Conservation (phyloP, 1,140 invertebrate species). For the Chironomus striatipennis region DNA sequence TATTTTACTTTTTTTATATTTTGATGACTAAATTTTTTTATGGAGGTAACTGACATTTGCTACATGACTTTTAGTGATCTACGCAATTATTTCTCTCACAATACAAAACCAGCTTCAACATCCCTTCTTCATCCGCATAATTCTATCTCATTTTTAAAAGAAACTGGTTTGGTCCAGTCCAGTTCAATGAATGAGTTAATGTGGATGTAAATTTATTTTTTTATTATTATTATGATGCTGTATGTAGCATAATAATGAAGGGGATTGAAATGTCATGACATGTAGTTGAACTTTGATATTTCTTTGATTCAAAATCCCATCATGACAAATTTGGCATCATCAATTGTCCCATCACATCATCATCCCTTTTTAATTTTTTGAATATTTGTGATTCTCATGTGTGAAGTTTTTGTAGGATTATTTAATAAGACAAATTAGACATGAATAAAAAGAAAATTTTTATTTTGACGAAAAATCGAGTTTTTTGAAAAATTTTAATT, state of each 20-base stretch:
- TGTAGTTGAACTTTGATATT: slow-evolving; percentile 5
- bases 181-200: background rate
- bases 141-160: too few species aligned
- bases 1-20: too few species aligned
- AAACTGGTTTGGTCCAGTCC: background rate
- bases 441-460: too few species aligned
- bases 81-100: too few species aligned
- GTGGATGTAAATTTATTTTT: background rate
- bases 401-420: background rate
- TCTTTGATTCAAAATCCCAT: background rate
- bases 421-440: too few species aligned
- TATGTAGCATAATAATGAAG: background rate
- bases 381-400: background rate
- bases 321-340: slow-evolving; percentile 22
- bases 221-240: slow-evolving; percentile 17
- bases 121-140: too few species aligned
- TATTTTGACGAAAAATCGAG: too few species aligned
- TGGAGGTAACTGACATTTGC: too few species aligned
- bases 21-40: too few species aligned
- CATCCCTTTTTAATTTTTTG: background rate
- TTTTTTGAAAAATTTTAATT: too few species aligned
- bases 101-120: too few species aligned
- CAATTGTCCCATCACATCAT: background rate
- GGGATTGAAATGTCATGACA: background rate
- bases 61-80: too few species aligned